Conservation (phyloP, 2,888 invertebrate species). For the Lochmaea crataegi region DNA sequence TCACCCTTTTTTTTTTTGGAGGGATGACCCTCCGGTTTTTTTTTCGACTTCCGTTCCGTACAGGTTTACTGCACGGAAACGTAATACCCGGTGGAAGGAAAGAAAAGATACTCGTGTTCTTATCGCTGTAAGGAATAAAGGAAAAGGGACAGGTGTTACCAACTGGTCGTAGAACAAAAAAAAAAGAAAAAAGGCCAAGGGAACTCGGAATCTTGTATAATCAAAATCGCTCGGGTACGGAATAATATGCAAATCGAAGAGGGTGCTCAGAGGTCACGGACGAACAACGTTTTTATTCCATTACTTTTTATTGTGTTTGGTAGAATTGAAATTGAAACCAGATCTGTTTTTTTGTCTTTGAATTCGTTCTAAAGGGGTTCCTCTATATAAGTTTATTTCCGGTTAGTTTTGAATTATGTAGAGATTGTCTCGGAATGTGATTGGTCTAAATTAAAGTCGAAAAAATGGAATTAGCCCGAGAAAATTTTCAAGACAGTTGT, state of each 20-base stretch:
- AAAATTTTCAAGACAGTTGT: too few relatives aligned
- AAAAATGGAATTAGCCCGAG: too few relatives aligned
- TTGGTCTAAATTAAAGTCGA: too few relatives aligned
- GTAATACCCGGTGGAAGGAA: slow-evolving; percentile 16
- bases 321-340: background rate
- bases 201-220: slow-evolving; percentile 13
- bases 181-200: slow-evolving; percentile 19
- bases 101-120: background rate
- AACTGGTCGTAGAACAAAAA: background rate
- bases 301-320: background rate
- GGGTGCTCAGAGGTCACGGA: slow-evolving; percentile 19
- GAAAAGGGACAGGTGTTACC: slow-evolving; percentile 18
- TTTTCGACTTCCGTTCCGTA: slow-evolving; percentile 15
- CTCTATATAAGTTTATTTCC: background rate
- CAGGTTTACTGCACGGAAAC: slow-evolving; percentile 17
- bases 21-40: slow-evolving; percentile 15
- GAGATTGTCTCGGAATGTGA: too few relatives aligned
- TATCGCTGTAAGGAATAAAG: background rate
- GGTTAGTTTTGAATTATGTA: too few relatives aligned
- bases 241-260: slow-evolving; percentile 19
- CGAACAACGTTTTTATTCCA: background rate
- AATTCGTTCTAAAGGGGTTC: background rate
- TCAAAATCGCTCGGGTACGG: slow-evolving; percentile 7
- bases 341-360: background rate
- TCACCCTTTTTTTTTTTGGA: background rate